phyloP scores from a whole-genome alignment of 1,140 invertebrate genomes.

The Euglossa dilemma region DNA sequence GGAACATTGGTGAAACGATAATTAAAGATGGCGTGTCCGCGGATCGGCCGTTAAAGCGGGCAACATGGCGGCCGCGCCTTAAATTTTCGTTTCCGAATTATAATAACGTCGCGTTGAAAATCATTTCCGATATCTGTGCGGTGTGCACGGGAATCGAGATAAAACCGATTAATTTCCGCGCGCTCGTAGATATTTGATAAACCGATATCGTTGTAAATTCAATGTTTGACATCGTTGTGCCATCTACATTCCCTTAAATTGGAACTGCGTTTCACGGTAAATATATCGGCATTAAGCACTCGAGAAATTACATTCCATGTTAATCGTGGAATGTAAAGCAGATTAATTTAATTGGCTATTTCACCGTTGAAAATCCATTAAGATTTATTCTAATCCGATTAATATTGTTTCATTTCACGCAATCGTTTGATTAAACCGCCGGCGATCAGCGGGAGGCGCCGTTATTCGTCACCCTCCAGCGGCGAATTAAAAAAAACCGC shows the following conservation, averaged over 20 bases:
- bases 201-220: conserved; percentile 33
- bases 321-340: conserved; percentile 41
- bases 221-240: conserved; percentile 17
- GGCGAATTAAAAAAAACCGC: conserved; percentile 11
- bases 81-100: neutral
- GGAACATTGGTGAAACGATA: no score
- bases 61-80: neutral
- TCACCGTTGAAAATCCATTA: conserved; percentile 37
- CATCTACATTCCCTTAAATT: conserved; percentile 5
- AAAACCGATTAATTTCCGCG: conserved; percentile 36
- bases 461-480: neutral
- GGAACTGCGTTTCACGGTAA: neutral
- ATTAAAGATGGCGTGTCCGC: no score
- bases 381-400: conserved; percentile 49
- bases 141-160: neutral
- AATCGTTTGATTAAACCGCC: conserved; percentile 39
- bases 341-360: conserved; percentile 47
- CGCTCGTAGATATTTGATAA: conserved; percentile 33
- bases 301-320: conserved; percentile 34
- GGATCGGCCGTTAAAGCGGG: neutral
- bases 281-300: conserved; percentile 14
- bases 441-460: neutral
- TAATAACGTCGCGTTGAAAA: neutral
- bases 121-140: neutral
- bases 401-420: conserved; percentile 42